Conservation (phyloP, 2,888 invertebrate genomes). For the Dascillus cervinus region DNA sequence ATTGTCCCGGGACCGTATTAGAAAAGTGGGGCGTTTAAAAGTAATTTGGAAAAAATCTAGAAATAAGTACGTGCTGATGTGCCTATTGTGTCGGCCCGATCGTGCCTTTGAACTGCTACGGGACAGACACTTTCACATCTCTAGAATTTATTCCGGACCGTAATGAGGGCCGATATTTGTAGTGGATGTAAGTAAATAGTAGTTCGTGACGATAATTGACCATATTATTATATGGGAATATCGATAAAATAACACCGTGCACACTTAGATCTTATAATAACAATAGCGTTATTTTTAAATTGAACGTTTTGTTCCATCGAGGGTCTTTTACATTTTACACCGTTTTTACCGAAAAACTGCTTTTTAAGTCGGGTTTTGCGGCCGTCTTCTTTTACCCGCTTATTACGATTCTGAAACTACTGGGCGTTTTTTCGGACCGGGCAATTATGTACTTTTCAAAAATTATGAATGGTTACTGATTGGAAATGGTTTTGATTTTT, state of each 20-base stretch:
- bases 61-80: background rate
- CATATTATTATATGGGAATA: constrained; percentile 28
- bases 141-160: constrained; percentile 13
- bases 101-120: background rate
- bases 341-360: too few species aligned
- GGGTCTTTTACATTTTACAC: too few species aligned
- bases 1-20: background rate
- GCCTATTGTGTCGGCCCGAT: background rate
- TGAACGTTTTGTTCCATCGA: too few species aligned
- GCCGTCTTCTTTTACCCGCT: too few species aligned
- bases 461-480: too few species aligned
- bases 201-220: constrained; percentile 34
- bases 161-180: constrained; percentile 30
- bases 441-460: too few species aligned
- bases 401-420: too few species aligned
- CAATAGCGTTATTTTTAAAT: too few species aligned
- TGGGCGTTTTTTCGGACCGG: too few species aligned
- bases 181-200: constrained; percentile 31
- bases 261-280: too few species aligned
- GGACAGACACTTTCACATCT: constrained; percentile 1
- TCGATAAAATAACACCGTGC: constrained; percentile 29
- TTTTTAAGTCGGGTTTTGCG: too few species aligned
- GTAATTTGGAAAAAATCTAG: background rate
- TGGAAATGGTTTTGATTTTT: too few species aligned
- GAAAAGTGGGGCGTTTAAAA: background rate